Conservation (phyloP, 30 jellyfish, hydroid and myxozoan genomes). For the Aurelia sp. region DNA sequence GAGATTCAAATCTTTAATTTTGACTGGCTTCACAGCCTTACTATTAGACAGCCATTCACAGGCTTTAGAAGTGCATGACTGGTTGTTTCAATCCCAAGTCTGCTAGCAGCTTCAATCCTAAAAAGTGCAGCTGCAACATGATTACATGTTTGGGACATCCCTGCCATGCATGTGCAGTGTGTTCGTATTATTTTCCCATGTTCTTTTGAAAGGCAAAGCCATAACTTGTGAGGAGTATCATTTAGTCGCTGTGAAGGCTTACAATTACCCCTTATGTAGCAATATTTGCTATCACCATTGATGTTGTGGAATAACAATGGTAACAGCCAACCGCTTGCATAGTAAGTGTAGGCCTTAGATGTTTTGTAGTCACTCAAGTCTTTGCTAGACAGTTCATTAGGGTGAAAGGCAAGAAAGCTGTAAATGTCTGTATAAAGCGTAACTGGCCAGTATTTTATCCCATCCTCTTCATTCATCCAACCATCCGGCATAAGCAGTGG, state of each 20-base stretch:
- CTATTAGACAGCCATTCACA: conserved; percentile 67
- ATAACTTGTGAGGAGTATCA: conserved; percentile 30
- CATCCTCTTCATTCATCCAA: conserved; percentile 53
- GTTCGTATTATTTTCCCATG: conserved; percentile 23
- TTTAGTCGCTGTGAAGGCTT: neutral
- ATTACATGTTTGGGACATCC: conserved; percentile 36
- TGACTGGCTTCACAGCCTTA: conserved; percentile 27
- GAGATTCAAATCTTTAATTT: conserved; percentile 34
- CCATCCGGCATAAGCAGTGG: conserved; percentile 32
- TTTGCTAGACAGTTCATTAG: conserved; percentile 30
- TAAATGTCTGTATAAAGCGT: conserved; percentile 46
- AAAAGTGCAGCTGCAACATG: conserved; percentile 43
- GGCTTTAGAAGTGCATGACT: conserved; percentile 41
- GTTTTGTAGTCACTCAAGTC: conserved; percentile 66
- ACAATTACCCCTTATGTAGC: conserved; percentile 10
- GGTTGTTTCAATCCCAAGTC: conserved; percentile 57
- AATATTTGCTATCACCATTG: conserved; percentile 21
- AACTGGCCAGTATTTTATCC: conserved; percentile 50
- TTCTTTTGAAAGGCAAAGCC: conserved; percentile 53
- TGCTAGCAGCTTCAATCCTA: conserved; percentile 60
- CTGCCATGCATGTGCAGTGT: conserved; percentile 62
- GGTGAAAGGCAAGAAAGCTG: conserved; percentile 24
- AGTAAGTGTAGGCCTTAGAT: conserved; percentile 67
- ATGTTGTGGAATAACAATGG: conserved; percentile 18
- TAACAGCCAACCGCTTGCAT: conserved; percentile 31